Percentiles rank a stretch among this genome's conserved stretches.
phyloP scores from a whole-genome alignment of 92 coral and sea anemone genomes.

The Umimayanthus chanpuru region DNA sequence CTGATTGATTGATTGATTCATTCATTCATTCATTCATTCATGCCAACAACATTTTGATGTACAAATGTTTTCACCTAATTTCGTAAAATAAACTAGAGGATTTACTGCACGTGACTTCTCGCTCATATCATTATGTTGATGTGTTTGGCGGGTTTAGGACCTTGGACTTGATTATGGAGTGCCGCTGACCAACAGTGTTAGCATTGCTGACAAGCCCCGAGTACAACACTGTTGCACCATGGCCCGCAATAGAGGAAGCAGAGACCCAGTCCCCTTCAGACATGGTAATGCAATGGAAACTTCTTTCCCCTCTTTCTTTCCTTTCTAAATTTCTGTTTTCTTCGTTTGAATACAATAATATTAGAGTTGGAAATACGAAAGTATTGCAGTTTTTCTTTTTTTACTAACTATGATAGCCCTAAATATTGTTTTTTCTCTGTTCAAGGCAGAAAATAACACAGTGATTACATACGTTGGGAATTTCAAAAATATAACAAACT shows the following conservation, averaged over 20 bases:
- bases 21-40: too few relatives aligned
- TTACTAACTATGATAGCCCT: background rate
- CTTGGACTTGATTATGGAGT: conserved; percentile 66
- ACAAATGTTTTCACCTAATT: too few relatives aligned
- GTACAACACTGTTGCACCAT: conserved; percentile 55
- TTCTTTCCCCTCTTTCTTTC: background rate
- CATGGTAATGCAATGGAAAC: conserved; percentile 66
- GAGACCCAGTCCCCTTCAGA: conserved; percentile 83
- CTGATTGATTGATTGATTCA: too few relatives aligned
- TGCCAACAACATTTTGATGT: too few relatives aligned
- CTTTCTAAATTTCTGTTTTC: background rate
- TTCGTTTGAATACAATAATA: background rate
- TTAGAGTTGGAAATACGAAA: background rate
- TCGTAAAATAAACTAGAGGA: too few relatives aligned
- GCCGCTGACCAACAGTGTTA: conserved; percentile 87
- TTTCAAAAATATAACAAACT: too few relatives aligned
- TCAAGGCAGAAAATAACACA: too few relatives aligned
- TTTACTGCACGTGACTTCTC: too few relatives aligned
- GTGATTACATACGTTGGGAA: too few relatives aligned
- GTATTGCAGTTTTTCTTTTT: background rate
- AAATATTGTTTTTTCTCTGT: background rate
- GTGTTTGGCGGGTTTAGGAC: conserved; percentile 2
- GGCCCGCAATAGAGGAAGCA: conserved; percentile 62
- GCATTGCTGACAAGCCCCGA: conserved; percentile 73
- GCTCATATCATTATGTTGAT: too few relatives aligned